Evolutionary conservation across 2,888 invertebrate species (phyloP).

Genomic region (Scaptomyza cyrtandrae): DNA sequence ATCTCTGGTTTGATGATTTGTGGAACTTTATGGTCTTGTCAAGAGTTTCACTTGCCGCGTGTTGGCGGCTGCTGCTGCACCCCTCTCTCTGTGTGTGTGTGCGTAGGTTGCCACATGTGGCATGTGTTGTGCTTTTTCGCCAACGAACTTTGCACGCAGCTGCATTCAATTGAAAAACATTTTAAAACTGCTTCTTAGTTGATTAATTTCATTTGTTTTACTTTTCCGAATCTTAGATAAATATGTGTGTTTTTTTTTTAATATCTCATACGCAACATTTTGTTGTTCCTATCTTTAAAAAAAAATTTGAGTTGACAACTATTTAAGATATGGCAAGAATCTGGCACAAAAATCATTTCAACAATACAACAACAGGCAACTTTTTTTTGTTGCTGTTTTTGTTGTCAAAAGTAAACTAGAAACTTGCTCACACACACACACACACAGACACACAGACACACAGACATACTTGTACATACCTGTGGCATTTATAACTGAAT

Average conservation of each 20-base stretch:
- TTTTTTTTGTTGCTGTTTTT: neutral
- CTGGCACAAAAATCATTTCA: constrained; percentile 52
- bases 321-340: constrained; percentile 68
- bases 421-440: constrained; percentile 40
- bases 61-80: constrained; percentile 24
- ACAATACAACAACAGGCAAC: constrained; percentile 18
- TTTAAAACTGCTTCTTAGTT: no score
- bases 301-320: constrained; percentile 11
- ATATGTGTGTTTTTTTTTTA: no score
- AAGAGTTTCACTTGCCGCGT: constrained; percentile 50
- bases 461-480: constrained; percentile 20
- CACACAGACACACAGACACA: constrained; percentile 20
- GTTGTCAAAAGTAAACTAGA: constrained; percentile 18
- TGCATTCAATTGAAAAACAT: neutral
- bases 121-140: constrained; percentile 7
- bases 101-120: constrained; percentile 45
- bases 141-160: neutral
- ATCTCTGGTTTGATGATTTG: neutral
- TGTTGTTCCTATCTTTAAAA: neutral
- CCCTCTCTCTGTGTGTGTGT: neutral
- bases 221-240: no score
- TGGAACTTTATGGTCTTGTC: constrained; percentile 38
- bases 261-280: no score
- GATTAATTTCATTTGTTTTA: no score
- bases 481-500: constrained; percentile 43